These are phyloP conservation scores for Gymnodraco acuticeps DNA, from an alignment of 2,797 vertebrate genomes.

Conservation along the genomic window DNA sequence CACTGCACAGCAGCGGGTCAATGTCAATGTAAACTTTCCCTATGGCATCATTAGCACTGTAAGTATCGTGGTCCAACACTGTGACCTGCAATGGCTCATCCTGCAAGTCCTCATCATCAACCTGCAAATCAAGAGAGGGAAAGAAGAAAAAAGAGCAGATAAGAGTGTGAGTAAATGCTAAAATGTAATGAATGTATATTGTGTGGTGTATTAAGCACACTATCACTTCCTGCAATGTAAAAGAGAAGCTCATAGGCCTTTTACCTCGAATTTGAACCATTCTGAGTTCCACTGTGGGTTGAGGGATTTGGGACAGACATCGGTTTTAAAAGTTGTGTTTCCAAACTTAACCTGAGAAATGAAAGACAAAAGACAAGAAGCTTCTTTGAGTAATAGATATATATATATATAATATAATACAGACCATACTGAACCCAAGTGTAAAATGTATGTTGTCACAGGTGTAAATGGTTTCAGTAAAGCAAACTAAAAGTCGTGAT, in stretches of 20 bases:
- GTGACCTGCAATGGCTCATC: constrained; percentile 98
- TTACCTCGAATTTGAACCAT: constrained; percentile 99
- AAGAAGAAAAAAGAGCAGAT: not conserved
- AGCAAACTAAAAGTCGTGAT: not conserved
- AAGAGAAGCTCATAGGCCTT: not conserved
- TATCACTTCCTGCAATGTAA: rapidly evolving
- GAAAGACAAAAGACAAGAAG: not conserved
- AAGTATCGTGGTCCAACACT: constrained; percentile 97
- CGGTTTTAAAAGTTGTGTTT: constrained; percentile 98
- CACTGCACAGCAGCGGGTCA: constrained; percentile 94
- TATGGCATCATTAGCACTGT: constrained; percentile 98
- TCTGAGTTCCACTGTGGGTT: constrained; percentile 99
- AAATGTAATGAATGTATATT: not conserved
- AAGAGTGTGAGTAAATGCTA: not conserved
- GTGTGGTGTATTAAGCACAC: not conserved
- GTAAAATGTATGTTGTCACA: not conserved
- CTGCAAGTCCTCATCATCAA: constrained; percentile 98
- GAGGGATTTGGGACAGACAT: constrained; percentile 96
- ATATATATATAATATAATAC: too few species aligned
- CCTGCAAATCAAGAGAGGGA: constrained; percentile 78
- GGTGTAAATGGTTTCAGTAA: not conserved
- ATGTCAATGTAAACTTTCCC: constrained; percentile 99
- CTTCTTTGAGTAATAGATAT: not conserved
- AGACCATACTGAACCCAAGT: not conserved
- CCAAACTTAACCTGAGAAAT: constrained; percentile 95